Evolutionary conservation across 2,113 vertebrate genomes (phyloP).

Genomic region (Xiphophorus maculatus): DNA sequence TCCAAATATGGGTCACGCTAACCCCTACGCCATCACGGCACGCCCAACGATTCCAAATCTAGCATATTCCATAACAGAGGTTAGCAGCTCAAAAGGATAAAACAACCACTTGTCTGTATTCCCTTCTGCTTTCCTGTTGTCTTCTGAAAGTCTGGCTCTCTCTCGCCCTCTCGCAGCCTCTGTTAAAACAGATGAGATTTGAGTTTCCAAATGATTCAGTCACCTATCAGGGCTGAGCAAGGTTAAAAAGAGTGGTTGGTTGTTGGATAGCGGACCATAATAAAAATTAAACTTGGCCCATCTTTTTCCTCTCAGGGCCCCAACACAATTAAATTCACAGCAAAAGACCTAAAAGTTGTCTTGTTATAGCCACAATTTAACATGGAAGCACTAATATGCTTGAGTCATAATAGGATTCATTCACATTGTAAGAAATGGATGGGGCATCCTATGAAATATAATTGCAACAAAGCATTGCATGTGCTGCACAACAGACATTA

Average conservation of each 20-base stretch:
- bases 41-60: too few relatives aligned
- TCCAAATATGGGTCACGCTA: too few relatives aligned
- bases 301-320: background rate
- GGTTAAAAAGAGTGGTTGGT: background rate
- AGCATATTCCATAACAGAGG: too few relatives aligned
- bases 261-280: background rate
- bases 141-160: background rate
- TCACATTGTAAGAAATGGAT: too few relatives aligned
- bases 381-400: background rate
- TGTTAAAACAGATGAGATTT: background rate
- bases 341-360: background rate
- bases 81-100: background rate
- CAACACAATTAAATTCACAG: background rate
- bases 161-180: background rate
- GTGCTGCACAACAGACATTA: conserved; percentile 3
- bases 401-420: too few relatives aligned
- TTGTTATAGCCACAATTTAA: background rate
- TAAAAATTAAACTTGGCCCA: background rate
- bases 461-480: background rate
- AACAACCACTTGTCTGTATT: too few relatives aligned
- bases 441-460: background rate
- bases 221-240: background rate
- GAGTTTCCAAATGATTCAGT: background rate
- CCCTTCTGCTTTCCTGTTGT: too few relatives aligned
- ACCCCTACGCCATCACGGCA: too few relatives aligned